Base-by-base conservation (phyloP, 1,140 invertebrate genomes). In the Scaptomyza pallida region DNA sequence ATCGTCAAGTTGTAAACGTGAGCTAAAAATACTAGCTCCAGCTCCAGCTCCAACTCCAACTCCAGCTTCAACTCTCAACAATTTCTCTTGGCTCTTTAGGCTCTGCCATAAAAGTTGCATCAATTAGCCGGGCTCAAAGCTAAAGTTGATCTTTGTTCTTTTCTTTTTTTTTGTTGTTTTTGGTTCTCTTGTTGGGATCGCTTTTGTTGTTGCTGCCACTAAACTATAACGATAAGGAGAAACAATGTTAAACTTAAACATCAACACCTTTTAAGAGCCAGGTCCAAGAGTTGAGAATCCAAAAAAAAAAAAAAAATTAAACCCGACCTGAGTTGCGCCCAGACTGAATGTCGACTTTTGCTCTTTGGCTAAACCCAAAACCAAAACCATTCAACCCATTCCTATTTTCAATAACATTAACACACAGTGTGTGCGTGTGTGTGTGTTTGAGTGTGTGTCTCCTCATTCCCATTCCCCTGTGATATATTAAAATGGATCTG, bases 231-330 rank as follows among this genome's bases (percentile, higher is more conserved):
- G 85, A 89, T 89, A 89, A 89, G 73, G 77, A 78, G 81, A 86
- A 89, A 89, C 85, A 89, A 89, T 89, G 85, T 89, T 89, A 89
- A 89, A 89, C 85, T 89, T 89, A 89, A 89, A 89, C 85, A 89
- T 89, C 85, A 76, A 89, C 85, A 89, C 85, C 85, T 89, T 89
- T 89, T 89, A 89, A 89, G 85, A 89, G 82, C 72, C 69, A 81
- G 57, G 44, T 30, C 26, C 12, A n/a, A 54, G 23, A 26, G 23
- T 26, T 13, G n/a, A 51, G 37, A 26, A 13, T 12, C 15, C 26
- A 47, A 19, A 59, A 43, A 47, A n/a, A n/a, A n/a, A n/a, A n/a
- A n/a, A n/a, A n/a, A n/a, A n/a, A n/a, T n/a, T n/a, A n/a, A n/a
- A n/a, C n/a, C n/a, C n/a, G 56, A 33, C 15, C 16, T 17, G 16